Base-by-base conservation (phyloP, 2,113 vertebrate genomes). In the Nematolebias whitei region DNA sequence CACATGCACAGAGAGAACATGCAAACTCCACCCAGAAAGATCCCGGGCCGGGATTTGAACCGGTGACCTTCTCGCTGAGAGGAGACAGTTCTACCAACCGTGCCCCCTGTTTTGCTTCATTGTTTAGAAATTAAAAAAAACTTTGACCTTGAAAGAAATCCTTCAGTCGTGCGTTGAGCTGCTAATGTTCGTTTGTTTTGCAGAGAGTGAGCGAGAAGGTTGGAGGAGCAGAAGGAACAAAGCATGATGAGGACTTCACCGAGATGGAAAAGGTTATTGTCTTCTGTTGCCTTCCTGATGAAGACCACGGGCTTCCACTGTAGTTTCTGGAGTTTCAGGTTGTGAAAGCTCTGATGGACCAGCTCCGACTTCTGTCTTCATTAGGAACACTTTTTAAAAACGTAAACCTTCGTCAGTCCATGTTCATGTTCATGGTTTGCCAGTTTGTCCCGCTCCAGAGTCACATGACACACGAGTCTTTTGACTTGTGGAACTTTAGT, bases 151-250 rank as follows among this genome's bases (percentile, higher is more conserved):
- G 12, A 26, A 52, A 29, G 9, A 39, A 48, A 39, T 58, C 14
- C 53, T 66, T 62, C 26, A 2, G 26, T 1, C 4, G 13, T 45
- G 26, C 22, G 7, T 52, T 2, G 1, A 35, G 5, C 15, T 35
- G 29, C 24, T 18, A 19, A 54, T 32, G 56, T 62, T 61, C 76
- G 49, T 80, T 12, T 68, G 12, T 83, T 81, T 78, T 92, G 66
- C 93, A 98, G 96, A 96, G 95, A 94, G 96, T 98, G 87, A 98
- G 96, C 76, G 96, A 98, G 90, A 98, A 96, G 84, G 96, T 97
- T 38, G 96, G 96, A 74, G 96, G 96, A 72, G 95, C 96, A 22
- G 96, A 98, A 89, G 96, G 96, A 88, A 98, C 96, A 24, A 98
- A 98, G 79, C 90, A 96, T n/a, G 96, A 98, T 79, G 94, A 92